A percentile compares a stretch with the other conserved stretches of the same genome.
These are phyloP conservation scores for Incurvaria masculella DNA, from an alignment of 2,888 invertebrate genomes.

Conservation along the genomic window DNA sequence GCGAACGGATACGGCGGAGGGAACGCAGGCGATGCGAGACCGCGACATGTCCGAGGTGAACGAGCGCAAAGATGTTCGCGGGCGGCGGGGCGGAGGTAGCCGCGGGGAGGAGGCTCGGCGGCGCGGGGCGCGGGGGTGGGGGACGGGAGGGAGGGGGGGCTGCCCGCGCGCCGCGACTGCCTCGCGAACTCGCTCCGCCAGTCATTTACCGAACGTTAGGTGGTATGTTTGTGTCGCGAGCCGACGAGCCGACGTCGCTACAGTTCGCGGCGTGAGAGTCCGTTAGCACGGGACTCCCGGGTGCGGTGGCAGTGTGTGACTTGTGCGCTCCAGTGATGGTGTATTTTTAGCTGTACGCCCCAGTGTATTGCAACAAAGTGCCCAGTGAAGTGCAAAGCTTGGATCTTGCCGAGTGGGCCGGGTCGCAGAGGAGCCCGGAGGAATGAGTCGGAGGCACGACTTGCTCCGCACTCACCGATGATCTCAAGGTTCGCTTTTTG, in stretches of 20 bases:
- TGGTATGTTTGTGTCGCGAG: constrained; percentile 34
- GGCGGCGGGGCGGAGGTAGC: constrained; percentile 2
- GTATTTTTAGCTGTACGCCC: constrained; percentile 52
- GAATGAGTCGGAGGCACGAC: constrained; percentile 54
- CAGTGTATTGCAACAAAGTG: constrained; percentile 53
- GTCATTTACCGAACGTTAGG: constrained; percentile 50
- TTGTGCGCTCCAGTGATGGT: constrained; percentile 47
- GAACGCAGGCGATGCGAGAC: too few relatives aligned
- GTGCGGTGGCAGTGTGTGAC: constrained; percentile 30
- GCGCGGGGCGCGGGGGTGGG: constrained; percentile 18
- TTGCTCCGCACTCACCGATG: constrained; percentile 51
- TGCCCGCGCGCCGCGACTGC: constrained; percentile 24
- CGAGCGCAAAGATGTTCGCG: background rate
- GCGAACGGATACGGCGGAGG: too few relatives aligned
- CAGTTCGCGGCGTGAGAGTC: constrained; percentile 41
- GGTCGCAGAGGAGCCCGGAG: constrained; percentile 52
- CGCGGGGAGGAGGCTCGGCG: constrained; percentile 25
- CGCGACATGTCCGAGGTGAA: too few relatives aligned
- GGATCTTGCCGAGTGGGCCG: constrained; percentile 48
- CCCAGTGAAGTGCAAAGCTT: constrained; percentile 42
- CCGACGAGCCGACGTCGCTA: constrained; percentile 43
- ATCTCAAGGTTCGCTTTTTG: constrained; percentile 46
- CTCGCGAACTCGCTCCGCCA: constrained; percentile 30
- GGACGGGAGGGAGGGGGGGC: constrained; percentile 20
- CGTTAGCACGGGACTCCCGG: constrained; percentile 41